Percentiles rank a stretch among this genome's conserved stretches.
Evolutionary conservation across 2,888 invertebrate species (phyloP).

Genomic region (Pandemis cinnamomeana): DNA sequence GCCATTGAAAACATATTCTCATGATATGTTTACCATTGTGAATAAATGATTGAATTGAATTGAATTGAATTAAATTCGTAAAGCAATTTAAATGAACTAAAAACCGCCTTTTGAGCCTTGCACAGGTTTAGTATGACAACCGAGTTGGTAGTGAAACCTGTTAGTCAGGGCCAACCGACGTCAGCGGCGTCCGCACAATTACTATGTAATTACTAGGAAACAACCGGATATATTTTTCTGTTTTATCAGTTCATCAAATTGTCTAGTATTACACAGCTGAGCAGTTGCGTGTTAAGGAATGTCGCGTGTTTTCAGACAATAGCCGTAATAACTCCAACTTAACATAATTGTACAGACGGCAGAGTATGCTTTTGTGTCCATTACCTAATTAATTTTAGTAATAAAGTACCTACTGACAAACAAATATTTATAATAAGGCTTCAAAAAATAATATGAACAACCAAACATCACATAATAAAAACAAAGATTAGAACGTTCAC

Average conservation of each 20-base stretch:
- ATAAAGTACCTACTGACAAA: not conserved
- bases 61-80: no score
- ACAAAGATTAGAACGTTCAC: not conserved
- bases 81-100: no score
- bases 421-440: not conserved
- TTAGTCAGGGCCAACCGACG: not conserved
- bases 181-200: not conserved
- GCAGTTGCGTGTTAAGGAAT: not conserved
- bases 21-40: no score
- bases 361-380: not conserved
- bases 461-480: not conserved
- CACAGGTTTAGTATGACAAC: not conserved
- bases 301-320: constrained; percentile 1
- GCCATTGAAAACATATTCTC: no score
- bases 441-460: not conserved
- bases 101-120: no score
- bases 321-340: not conserved
- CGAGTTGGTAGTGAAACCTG: not conserved
- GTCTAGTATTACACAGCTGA: not conserved
- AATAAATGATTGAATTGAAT: no score
- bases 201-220: constrained; percentile 3
- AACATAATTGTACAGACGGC: not conserved
- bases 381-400: not conserved
- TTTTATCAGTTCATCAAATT: constrained; percentile 3
- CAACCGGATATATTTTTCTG: not conserved